These are phyloP conservation scores for Germaria angustata DNA, from an alignment of 2,888 invertebrate species.

Conservation along the genomic window DNA sequence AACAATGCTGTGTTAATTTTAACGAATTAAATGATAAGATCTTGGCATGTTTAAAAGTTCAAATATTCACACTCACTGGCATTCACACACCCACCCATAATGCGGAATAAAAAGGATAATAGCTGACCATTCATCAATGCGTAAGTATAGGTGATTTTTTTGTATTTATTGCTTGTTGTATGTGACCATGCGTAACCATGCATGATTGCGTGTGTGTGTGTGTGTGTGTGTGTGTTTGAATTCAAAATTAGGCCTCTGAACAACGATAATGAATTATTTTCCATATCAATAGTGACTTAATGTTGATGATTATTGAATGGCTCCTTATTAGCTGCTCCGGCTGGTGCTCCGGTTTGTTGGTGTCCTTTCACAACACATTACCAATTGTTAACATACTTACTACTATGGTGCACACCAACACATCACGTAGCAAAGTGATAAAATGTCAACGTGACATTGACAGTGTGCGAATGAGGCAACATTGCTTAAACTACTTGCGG, in stretches of 20 bases:
- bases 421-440: slow-evolving; percentile 43
- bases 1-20: slow-evolving; percentile 80
- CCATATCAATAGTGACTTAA: slow-evolving; percentile 52
- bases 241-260: not conserved
- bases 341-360: not conserved
- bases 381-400: not conserved
- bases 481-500: not conserved
- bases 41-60: slow-evolving; percentile 62
- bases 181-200: not conserved
- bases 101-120: slow-evolving; percentile 31
- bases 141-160: not conserved
- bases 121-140: slow-evolving; percentile 44
- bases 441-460: slow-evolving; percentile 50
- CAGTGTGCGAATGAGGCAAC: not conserved
- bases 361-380: slow-evolving; percentile 8
- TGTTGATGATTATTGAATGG: slow-evolving; percentile 35
- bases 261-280: slow-evolving; percentile 56
- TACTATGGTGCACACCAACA: not conserved
- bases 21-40: slow-evolving; percentile 80
- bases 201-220: not conserved
- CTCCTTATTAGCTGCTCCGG: not conserved
- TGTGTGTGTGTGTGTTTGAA: slow-evolving; percentile 19
- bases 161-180: not conserved
- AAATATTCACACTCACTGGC: slow-evolving; percentile 19
- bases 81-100: not conserved